Conservation (phyloP, 2,113 vertebrate genomes). For the Mirounga angustirostris region DNA sequence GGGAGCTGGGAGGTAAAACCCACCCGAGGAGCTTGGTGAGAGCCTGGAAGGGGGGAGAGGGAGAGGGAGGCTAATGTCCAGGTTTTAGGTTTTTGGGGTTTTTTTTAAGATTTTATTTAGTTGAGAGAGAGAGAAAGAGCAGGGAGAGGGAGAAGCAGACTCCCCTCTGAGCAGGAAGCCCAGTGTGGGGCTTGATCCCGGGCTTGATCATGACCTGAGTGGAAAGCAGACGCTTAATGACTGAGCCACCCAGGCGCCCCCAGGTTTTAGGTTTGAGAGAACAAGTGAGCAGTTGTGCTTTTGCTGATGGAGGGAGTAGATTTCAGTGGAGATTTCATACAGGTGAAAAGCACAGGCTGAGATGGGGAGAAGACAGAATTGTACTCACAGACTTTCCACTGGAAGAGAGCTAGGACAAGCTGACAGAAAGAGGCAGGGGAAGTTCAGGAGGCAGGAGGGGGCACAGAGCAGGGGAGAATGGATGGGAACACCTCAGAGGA, state of each 20-base stretch:
- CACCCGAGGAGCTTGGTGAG: neutral
- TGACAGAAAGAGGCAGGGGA: neutral
- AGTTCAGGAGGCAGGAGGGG: neutral
- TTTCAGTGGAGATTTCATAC: neutral
- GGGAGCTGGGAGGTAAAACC: neutral
- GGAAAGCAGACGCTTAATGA: too few species aligned
- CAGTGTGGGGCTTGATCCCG: too few species aligned
- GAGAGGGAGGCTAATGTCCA: neutral
- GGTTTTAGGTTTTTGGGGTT: neutral
- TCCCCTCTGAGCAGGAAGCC: too few species aligned
- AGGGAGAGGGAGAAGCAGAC: too few species aligned
- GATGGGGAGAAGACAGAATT: neutral
- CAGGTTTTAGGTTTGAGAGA: neutral
- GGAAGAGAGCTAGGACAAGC: neutral
- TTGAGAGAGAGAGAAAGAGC: too few species aligned
- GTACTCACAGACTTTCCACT: neutral
- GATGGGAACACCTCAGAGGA: neutral
- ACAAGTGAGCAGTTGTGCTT: neutral
- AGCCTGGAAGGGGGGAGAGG: too few species aligned
- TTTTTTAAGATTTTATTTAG: neutral
- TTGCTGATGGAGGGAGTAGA: neutral
- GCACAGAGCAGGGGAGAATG: too few species aligned
- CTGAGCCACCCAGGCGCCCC: too few species aligned
- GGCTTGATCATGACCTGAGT: too few species aligned
- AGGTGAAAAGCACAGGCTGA: neutral